phyloP scores from a whole-genome alignment of 2,113 vertebrate species.

The Falcunculus frontatus region DNA sequence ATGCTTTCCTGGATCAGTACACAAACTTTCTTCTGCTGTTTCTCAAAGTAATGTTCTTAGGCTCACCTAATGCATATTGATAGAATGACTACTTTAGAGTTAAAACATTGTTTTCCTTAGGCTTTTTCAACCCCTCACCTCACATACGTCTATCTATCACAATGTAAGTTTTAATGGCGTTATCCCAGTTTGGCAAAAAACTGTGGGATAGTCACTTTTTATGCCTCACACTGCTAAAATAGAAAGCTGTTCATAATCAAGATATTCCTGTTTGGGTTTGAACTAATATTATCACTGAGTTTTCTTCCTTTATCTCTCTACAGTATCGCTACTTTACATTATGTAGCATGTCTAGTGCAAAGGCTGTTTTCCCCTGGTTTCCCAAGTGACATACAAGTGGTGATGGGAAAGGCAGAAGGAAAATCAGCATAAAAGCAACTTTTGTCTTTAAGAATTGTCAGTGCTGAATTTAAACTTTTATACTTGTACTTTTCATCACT shows the following conservation, averaged over 20 bases:
- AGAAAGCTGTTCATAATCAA: neutral
- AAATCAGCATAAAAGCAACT: neutral
- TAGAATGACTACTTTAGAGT: neutral
- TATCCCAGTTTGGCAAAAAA: neutral
- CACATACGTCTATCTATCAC: neutral
- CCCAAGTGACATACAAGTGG: fast-evolving
- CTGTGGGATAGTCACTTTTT: fast-evolving
- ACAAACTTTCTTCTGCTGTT: neutral
- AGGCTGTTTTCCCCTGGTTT: neutral
- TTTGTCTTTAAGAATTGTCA: neutral
- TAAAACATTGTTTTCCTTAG: neutral
- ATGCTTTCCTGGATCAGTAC: neutral
- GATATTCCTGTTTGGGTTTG: neutral
- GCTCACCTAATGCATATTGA: neutral
- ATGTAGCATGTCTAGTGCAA: fast-evolving
- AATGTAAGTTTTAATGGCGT: neutral
- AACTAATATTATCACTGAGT: neutral
- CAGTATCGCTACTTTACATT: neutral
- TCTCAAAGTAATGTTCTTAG: neutral
- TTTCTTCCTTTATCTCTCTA: neutral
- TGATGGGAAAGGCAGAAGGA: neutral
- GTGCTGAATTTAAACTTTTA: neutral
- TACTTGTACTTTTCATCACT: neutral
- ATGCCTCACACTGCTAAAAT: neutral
- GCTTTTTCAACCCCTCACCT: neutral